Evolutionary conservation across 2,797 vertebrate genomes (phyloP).

Genomic region (Dromococcyx pavoninus): DNA sequence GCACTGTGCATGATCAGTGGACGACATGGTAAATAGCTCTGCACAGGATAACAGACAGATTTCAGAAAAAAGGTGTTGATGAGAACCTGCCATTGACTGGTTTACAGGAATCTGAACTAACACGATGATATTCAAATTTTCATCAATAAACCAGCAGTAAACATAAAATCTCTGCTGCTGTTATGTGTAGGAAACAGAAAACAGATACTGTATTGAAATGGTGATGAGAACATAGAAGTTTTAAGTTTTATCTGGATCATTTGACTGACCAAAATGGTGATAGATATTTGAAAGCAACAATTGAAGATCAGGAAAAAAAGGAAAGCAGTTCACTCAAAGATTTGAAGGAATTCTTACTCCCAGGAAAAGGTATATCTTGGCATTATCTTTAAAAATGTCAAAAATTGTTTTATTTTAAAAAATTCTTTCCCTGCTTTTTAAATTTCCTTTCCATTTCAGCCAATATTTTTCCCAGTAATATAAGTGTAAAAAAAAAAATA

Average conservation of each 20-base stretch:
- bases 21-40: neutral
- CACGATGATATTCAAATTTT: neutral
- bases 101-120: neutral
- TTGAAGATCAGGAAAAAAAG: neutral
- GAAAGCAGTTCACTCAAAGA: neutral
- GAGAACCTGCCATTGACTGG: neutral
- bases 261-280: neutral
- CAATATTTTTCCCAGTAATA: neutral
- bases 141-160: neutral
- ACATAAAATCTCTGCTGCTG: neutral
- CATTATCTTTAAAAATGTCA: neutral
- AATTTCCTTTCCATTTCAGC: neutral
- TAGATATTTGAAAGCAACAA: neutral
- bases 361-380: neutral
- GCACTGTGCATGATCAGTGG: neutral
- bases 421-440: neutral
- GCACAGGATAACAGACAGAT: neutral
- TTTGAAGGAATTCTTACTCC: neutral
- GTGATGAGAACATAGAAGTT: neutral
- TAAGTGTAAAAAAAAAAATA: neutral
- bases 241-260: neutral
- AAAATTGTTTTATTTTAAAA: neutral
- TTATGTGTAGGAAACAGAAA: neutral
- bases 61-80: neutral
- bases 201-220: neutral